Base-by-base conservation (phyloP, 2,888 invertebrate species). In the Acanthosepion pharaonis region DNA sequence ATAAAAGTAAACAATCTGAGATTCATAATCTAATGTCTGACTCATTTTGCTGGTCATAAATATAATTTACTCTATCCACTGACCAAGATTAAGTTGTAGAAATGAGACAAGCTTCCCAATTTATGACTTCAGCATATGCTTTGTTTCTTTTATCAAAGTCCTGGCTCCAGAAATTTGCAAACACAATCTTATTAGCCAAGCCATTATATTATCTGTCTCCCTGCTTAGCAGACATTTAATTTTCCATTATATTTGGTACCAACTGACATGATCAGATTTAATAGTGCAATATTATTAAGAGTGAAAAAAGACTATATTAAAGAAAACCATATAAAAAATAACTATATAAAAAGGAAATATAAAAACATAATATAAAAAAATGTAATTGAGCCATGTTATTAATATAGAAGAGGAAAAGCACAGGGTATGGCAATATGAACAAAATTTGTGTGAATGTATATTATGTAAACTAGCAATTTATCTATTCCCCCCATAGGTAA, bases 231-330 rank as follows among this genome's bases (percentile, higher is more conserved):
- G n/a, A n/a, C 78, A 78, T 78, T 78, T 33, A 78, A 78, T 78
- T 33, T 78, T 78, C 78, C 78, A 78, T 78, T 78, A 78, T n/a
- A 78, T 78, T 78, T 78, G 15, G 78, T 33, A 33, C n/a, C 78
- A n/a, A 78, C n/a, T n/a, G 78, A 78, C 78, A 78, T 33, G n/a
- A 78, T 78, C 78, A 78, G 78, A 78, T 78, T 78, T 28, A 78
- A 28, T 78, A 78, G 78, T 28, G 78, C 28, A 28, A 78, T 11
- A 25, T n/a, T 28, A 78, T 78, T 78, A 78, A 78, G 28, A 78
- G 8, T 4, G 78, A 78, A 28, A 78, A 20, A 78, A 28, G 25
- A 78, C 15, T 18, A 55, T 8, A 55, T 20, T 18, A 55, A 55
- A 4, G 20, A 15, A 15, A 55, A 55, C 15, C 20, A 55, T 18